Conservation (phyloP, 2,888 invertebrate species). For the Melanostoma scalare region DNA sequence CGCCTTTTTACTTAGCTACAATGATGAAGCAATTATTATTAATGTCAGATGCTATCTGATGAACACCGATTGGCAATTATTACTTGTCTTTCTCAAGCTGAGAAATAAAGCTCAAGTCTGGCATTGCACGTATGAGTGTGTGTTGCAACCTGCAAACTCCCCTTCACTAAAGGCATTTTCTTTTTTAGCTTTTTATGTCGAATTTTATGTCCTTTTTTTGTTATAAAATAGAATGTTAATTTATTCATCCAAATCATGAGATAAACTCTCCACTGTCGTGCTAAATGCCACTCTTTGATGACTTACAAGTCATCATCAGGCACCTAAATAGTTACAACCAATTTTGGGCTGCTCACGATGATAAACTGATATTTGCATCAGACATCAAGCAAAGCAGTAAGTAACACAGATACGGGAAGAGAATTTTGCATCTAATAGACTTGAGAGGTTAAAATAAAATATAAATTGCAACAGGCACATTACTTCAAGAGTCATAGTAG, state of each 20-base stretch:
- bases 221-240: slow-evolving; percentile 24
- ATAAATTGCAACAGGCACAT: slow-evolving; percentile 23
- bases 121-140: slow-evolving; percentile 26
- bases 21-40: slow-evolving; percentile 71
- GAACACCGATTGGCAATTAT: slow-evolving; percentile 34
- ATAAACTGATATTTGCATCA: slow-evolving; percentile 57
- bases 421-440: slow-evolving; percentile 11
- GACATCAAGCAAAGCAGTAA: background rate
- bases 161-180: slow-evolving; percentile 20
- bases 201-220: slow-evolving; percentile 27
- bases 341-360: slow-evolving; percentile 57
- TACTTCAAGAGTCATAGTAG: slow-evolving; percentile 43
- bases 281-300: slow-evolving; percentile 68
- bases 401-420: slow-evolving; percentile 7
- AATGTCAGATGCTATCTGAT: slow-evolving; percentile 63
- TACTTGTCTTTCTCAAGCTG: slow-evolving; percentile 9
- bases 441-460: background rate
- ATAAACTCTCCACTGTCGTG: slow-evolving; percentile 46
- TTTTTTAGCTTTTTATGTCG: background rate
- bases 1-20: slow-evolving; percentile 65
- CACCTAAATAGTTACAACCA: background rate
- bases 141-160: slow-evolving; percentile 47
- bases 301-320: slow-evolving; percentile 31
- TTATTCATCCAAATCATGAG: slow-evolving; percentile 33
- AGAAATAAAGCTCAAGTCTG: slow-evolving; percentile 30